phyloP scores from a whole-genome alignment of 1,140 invertebrate species.

The Aphidius ervi region DNA sequence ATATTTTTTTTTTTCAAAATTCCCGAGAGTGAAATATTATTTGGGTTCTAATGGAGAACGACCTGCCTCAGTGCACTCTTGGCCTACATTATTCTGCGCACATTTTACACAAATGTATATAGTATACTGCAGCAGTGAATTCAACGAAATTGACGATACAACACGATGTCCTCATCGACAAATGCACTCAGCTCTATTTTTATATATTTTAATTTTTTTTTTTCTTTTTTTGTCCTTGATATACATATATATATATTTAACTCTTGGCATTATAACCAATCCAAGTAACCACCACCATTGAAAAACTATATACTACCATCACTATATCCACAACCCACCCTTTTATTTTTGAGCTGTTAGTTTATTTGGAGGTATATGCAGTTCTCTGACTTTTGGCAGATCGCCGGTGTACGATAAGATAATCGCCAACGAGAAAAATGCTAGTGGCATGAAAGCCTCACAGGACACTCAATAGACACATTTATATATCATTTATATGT shows the following conservation, averaged over 20 bases:
- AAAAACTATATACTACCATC: too few relatives aligned
- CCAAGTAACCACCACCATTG: too few relatives aligned
- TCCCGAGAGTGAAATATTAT: slow-evolving; percentile 24
- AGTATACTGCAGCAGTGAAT: slow-evolving; percentile 15
- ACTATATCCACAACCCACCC: too few relatives aligned
- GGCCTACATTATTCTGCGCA: slow-evolving; percentile 18
- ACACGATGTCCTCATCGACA: not conserved
- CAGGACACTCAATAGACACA: too few relatives aligned
- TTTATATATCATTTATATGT: not conserved
- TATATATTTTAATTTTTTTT: too few relatives aligned
- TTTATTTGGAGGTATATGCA: too few relatives aligned
- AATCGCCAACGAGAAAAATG: slow-evolving; percentile 40
- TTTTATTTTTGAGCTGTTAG: too few relatives aligned
- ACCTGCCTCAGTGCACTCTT: slow-evolving; percentile 18
- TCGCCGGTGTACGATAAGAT: slow-evolving; percentile 45
- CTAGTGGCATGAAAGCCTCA: slow-evolving; percentile 25
- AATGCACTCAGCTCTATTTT: not conserved
- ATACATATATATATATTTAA: too few relatives aligned
- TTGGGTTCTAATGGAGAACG: slow-evolving; percentile 17
- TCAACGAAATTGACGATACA: not conserved
- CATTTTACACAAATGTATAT: slow-evolving; percentile 5
- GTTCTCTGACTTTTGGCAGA: slow-evolving; percentile 38
- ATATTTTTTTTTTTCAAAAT: not conserved
- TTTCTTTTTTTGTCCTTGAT: too few relatives aligned
- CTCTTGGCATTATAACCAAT: too few relatives aligned